Evolutionary conservation across 2,113 vertebrate species (phyloP), one percentile per base, ranked within the genome.

Genomic region (Muscicapa adusta): DNA sequence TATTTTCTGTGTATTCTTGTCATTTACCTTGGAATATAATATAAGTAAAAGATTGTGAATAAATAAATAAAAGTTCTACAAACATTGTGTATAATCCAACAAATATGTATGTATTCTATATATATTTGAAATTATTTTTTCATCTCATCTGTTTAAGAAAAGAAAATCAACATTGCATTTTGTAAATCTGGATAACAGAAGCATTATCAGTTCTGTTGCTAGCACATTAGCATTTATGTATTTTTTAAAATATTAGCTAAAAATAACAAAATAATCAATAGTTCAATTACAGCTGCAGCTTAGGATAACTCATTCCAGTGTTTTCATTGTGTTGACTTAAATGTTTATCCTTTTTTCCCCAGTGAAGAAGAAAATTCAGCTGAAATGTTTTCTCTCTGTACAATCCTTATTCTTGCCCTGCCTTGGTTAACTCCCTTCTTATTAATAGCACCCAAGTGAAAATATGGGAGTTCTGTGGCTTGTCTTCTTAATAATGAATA

Each of bases 401-500:
- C 40, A 92, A 28, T 66, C 34, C 19, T 85, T 91, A 80, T 75
- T 93, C 76, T 93, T 75, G 26, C 57, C 74, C 56, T 95, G 70
- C 45, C 29, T 45, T 67, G 42, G 57, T 79, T 91, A 79, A 61
- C 24, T 79, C 82, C 81, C 79, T 63, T 71, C 65, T 89, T 97
- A 95, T 95, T 96, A 95, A 97, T 83, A 91, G 43, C 54, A 94
- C 61, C 50, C 84, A 76, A 93, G 88, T 91, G 84, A 94, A 97
- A 94, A 96, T 95, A 92, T 16, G 53, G 77, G 74, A 93, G 77
- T 79, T 97, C 94, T 93, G 65, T 94, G 90, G 82, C 85, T 94
- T 95, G 72, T 76, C 96, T 95, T 80, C 84, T 97, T 94, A 97
- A 97, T 97, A 97, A 97, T 97, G 95, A 97, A 97, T 97, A 97